Evolutionary conservation across 1,140 invertebrate species (phyloP).

Genomic region (Leptoteleia sp.): DNA sequence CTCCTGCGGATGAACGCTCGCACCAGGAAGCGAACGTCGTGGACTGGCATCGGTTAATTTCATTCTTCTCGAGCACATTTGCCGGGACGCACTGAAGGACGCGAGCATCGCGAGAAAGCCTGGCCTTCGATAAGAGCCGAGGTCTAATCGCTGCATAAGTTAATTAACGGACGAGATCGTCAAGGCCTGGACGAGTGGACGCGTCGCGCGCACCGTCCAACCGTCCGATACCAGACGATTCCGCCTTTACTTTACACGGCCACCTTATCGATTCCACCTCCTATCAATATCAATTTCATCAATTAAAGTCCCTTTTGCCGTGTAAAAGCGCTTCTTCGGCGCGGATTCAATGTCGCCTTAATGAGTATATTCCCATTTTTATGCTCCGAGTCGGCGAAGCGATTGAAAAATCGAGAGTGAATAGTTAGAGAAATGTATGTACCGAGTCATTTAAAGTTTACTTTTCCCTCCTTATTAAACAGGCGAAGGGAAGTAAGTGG

Average conservation of each 20-base stretch:
- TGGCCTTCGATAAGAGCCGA: slow-evolving; percentile 57
- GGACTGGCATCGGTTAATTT: slow-evolving; percentile 48
- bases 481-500: no score
- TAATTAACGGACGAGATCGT: slow-evolving; percentile 59
- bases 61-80: slow-evolving; percentile 47
- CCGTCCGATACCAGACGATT: slow-evolving; percentile 30
- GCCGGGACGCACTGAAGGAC: slow-evolving; percentile 39
- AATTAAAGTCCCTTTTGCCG: slow-evolving; percentile 29
- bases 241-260: slow-evolving; percentile 35
- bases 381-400: no score
- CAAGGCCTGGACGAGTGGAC: slow-evolving; percentile 42
- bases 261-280: slow-evolving; percentile 29
- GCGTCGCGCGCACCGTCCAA: slow-evolving; percentile 24
- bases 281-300: slow-evolving; percentile 50
- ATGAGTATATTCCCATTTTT: no score
- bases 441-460: no score
- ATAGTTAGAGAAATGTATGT: no score
- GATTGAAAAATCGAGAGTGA: no score
- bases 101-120: slow-evolving; percentile 24
- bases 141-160: slow-evolving; percentile 59
- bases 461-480: no score
- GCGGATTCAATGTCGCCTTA: no score
- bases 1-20: slow-evolving; percentile 30
- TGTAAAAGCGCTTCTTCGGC: slow-evolving; percentile 37
- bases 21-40: slow-evolving; percentile 50